phyloP scores from a whole-genome alignment of 2,797 vertebrate species.

The Antrozous pallidus region DNA sequence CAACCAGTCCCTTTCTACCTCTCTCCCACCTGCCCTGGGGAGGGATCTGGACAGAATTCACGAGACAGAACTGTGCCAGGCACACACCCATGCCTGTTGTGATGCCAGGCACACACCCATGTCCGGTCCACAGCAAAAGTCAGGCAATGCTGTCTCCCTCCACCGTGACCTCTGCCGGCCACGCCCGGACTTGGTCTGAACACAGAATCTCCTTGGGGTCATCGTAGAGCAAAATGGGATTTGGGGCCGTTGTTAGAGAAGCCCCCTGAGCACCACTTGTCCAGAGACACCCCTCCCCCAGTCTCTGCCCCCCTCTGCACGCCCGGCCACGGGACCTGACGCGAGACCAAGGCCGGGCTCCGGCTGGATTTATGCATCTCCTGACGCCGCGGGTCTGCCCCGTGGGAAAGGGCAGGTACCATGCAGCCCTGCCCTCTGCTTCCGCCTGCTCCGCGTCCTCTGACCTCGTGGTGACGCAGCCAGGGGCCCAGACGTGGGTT shows the following conservation, averaged over 20 bases:
- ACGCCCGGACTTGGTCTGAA: background rate
- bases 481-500: background rate
- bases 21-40: background rate
- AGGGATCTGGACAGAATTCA: background rate
- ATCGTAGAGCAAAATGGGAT: background rate
- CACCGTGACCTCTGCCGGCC: background rate
- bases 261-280: background rate
- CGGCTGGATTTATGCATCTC: conserved; percentile 33
- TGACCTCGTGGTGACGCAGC: conserved; percentile 43
- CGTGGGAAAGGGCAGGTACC: conserved; percentile 14
- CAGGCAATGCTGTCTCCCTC: background rate
- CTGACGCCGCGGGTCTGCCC: background rate
- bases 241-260: background rate
- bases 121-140: background rate
- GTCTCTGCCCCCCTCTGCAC: background rate
- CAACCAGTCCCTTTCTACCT: background rate
- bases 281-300: background rate
- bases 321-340: background rate
- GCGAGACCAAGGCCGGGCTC: background rate
- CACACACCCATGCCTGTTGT: background rate
- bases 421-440: background rate
- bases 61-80: background rate
- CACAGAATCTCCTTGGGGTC: background rate
- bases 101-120: background rate
- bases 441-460: background rate